Evolutionary conservation across 1,140 invertebrate species (phyloP), one percentile per base, ranked within the genome.

Genomic region (Camponotus pennsylvanicus): DNA sequence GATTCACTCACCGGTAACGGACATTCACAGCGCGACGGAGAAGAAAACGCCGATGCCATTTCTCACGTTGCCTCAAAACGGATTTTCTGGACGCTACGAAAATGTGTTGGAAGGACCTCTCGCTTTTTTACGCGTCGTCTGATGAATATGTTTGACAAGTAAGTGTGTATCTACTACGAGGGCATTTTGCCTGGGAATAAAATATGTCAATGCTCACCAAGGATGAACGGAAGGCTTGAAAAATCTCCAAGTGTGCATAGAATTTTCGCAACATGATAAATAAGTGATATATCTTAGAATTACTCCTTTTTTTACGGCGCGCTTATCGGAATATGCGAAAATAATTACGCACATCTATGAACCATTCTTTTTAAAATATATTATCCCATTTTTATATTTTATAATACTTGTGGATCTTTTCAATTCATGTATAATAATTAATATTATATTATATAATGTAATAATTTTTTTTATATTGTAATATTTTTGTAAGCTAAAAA

Each of bases 1-100:
- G 88, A 87, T 89, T 90, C 89, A 87, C 87, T 90, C 76, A 85
- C n/a, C 55, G n/a, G 79, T 45, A 77, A 89, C 57, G 86, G 76
- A 85, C 84, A 85, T 89, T 89, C 88, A 89, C 87, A 78, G 83
- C 37, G 45, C 55, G 66, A 18, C 52, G 73, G 37, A 11, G 40
- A 15, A 67, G 67, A 42, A 83, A 78, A 59, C 21, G 67, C 13
- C 37, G 3, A 66, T 45, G 45, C 21, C 37, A 73, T 83, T 83
- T 83, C 69, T 83, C 69, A 73, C 4, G 27, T 40, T 40, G 40
- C 2, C 52, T 6, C n/a, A 40, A 27, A 82, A 49, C n/a, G 69
- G 18, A 45, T 73, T 73, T 83, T 61, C 79, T 45, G 27, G 13
- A 83, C 8, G 5, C 37, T 32, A 59, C 64, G 79, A 8, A 57